Evolutionary conservation across 1,140 invertebrate species (phyloP).

Genomic region (Drosophila nigromelanica): DNA sequence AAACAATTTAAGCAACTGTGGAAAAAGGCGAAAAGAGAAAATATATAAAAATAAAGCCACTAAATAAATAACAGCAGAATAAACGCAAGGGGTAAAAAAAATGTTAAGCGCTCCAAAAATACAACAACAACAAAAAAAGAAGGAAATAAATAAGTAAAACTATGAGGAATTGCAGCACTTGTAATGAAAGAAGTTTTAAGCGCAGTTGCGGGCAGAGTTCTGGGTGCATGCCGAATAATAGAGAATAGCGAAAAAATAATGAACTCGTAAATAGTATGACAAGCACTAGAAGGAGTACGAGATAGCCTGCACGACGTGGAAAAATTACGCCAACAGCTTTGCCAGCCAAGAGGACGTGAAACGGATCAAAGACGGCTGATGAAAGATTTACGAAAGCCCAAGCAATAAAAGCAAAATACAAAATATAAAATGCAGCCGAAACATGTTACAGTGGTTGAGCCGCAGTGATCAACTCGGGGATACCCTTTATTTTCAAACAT

Average conservation of each 20-base stretch:
- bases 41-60: constrained; percentile 41
- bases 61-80: constrained; percentile 68
- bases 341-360: constrained; percentile 1
- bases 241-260: constrained; percentile 69
- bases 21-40: constrained; percentile 20
- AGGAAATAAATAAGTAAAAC: constrained; percentile 48
- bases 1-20: constrained; percentile 69
- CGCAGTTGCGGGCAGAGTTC: constrained; percentile 4
- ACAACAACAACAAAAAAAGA: neutral
- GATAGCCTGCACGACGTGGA: constrained; percentile 26
- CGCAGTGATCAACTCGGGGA: neutral
- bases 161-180: constrained; percentile 74
- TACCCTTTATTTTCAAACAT: neutral
- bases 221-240: constrained; percentile 51
- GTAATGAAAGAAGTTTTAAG: constrained; percentile 76
- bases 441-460: neutral
- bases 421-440: constrained; percentile 17
- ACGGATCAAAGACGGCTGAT: constrained; percentile 43
- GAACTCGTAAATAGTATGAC: constrained; percentile 77
- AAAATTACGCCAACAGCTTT: constrained; percentile 56
- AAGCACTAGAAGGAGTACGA: constrained; percentile 32
- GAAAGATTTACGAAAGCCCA: constrained; percentile 60
- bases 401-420: constrained; percentile 33
- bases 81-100: constrained; percentile 51
- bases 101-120: constrained; percentile 35